Percentiles rank a stretch among this genome's conserved stretches.
These are phyloP conservation scores for Tipula lateralis DNA, from an alignment of 2,888 invertebrate genomes.

Conservation along the genomic window DNA sequence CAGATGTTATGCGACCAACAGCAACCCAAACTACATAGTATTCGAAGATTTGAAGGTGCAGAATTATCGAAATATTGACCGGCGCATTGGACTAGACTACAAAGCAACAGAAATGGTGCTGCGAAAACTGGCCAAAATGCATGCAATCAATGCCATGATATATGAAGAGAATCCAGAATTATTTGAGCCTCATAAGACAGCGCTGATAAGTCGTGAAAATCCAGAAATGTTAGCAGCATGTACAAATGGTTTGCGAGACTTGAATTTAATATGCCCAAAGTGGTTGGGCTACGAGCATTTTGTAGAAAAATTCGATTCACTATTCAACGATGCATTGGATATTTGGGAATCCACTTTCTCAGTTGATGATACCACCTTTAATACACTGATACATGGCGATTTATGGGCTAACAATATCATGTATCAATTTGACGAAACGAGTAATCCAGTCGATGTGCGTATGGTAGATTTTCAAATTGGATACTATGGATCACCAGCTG, in stretches of 20 bases:
- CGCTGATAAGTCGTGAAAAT: background rate
- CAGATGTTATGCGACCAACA: background rate
- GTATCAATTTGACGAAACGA: constrained; percentile 42
- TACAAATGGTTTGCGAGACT: background rate
- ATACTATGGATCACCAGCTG: background rate
- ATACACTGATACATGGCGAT: constrained; percentile 44
- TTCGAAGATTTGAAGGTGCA: background rate
- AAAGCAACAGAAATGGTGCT: background rate
- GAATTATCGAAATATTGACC: background rate
- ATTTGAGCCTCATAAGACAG: background rate
- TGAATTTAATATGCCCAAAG: background rate
- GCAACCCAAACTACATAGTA: background rate
- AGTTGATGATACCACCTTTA: background rate
- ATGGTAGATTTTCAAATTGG: constrained; percentile 32
- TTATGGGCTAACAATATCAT: constrained; percentile 48
- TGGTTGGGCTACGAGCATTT: background rate
- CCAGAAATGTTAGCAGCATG: background rate
- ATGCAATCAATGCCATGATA: background rate
- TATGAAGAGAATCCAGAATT: background rate
- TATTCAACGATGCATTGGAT: background rate
- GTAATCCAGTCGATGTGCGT: constrained; percentile 40
- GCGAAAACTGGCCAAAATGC: background rate
- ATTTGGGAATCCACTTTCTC: background rate
- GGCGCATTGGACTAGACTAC: background rate
- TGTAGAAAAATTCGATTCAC: background rate